A percentile compares a stretch with the other conserved stretches of the same genome.
Conservation (phyloP, 2,797 vertebrate species). For the Sylvia borin region DNA sequence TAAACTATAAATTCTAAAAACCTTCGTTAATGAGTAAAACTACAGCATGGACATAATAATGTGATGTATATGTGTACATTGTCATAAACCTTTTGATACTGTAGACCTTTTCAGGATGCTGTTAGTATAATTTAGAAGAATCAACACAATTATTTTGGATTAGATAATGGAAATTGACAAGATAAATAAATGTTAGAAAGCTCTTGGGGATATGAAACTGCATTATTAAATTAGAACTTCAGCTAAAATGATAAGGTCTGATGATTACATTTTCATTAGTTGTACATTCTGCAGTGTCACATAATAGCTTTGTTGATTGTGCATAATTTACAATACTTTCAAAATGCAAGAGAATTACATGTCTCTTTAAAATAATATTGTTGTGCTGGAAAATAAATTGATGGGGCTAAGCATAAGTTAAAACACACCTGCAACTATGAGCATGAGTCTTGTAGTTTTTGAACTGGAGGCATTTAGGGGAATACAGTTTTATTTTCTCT, state of each 20-base stretch:
- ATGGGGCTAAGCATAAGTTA: background rate
- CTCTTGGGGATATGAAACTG: conserved; percentile 20
- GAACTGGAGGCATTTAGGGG: background rate
- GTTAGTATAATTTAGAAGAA: conserved; percentile 56
- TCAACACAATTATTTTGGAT: conserved; percentile 54
- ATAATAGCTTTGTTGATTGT: conserved; percentile 56
- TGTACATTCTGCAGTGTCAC: conserved; percentile 33
- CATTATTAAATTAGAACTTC: conserved; percentile 73
- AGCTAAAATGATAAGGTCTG: conserved; percentile 54
- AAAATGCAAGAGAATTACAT: background rate
- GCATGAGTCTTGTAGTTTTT: background rate
- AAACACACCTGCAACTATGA: background rate
- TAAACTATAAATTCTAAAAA: conserved; percentile 33
- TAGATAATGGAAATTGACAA: conserved; percentile 66
- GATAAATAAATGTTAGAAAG: conserved; percentile 53
- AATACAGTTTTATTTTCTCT: background rate
- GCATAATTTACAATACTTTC: conserved; percentile 47
- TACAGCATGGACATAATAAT: conserved; percentile 15
- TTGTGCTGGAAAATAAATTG: background rate
- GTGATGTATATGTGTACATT: conserved; percentile 10
- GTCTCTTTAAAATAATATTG: background rate
- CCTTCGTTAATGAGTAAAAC: background rate
- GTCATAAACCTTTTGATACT: conserved; percentile 30
- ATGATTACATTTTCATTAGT: conserved; percentile 65
- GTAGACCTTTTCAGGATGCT: background rate